Conservation (phyloP, 2,888 invertebrate species). For the Sinodicranocentrus sp. region DNA sequence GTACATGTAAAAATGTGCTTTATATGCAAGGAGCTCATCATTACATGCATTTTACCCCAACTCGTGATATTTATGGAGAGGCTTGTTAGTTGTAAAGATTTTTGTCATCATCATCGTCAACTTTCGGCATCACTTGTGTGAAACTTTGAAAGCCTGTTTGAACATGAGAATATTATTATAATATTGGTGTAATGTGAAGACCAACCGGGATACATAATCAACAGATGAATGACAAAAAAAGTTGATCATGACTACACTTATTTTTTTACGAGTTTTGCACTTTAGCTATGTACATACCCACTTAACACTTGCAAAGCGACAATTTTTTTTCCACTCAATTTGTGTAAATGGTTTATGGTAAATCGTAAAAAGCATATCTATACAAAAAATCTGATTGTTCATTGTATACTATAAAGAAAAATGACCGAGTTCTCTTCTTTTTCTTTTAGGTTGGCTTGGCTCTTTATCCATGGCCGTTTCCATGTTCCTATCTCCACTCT, state of each 20-base stretch:
- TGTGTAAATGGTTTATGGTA: constrained; percentile 45
- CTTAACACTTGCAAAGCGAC: not conserved
- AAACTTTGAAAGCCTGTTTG: not conserved
- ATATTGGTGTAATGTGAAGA: not conserved
- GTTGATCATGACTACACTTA: not conserved
- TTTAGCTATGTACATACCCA: not conserved
- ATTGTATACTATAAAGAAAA: constrained; percentile 12
- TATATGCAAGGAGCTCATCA: not conserved
- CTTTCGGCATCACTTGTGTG: not conserved
- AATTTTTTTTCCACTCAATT: constrained; percentile 34
- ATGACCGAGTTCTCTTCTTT: no score
- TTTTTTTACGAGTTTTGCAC: not conserved
- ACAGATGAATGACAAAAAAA: not conserved
- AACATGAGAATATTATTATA: not conserved
- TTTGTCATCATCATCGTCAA: not conserved
- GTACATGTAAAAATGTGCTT: constrained; percentile 2
- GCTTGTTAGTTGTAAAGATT: constrained; percentile 9
- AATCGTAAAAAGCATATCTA: constrained; percentile 37
- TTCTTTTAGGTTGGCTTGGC: constrained; percentile 89
- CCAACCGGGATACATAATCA: not conserved
- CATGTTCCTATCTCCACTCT: constrained; percentile 89
- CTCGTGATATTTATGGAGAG: not conserved
- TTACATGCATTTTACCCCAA: not conserved
- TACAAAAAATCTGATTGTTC: constrained; percentile 22
- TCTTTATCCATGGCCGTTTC: constrained; percentile 89